Conservation (phyloP, 2,888 invertebrate species). For the Chironomus riparius region DNA sequence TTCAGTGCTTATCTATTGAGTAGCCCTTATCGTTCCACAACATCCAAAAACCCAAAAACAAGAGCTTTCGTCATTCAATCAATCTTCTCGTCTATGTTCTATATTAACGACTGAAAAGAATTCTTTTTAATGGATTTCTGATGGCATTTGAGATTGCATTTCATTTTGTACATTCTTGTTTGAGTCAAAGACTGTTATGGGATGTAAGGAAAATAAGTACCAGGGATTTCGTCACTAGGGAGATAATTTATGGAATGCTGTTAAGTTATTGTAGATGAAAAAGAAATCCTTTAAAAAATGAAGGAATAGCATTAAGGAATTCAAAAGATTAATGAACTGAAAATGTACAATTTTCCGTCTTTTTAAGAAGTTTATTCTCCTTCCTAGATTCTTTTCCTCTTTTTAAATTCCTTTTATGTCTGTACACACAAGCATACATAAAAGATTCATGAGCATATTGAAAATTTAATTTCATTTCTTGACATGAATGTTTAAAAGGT, state of each 20-base stretch:
- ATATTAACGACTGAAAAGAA: neutral
- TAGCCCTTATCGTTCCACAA: neutral
- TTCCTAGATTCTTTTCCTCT: neutral
- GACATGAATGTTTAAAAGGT: neutral
- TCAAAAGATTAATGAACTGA: conserved; percentile 20
- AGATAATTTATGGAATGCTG: neutral
- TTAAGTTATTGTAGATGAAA: neutral
- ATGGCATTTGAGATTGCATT: conserved; percentile 4
- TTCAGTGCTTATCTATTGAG: no score
- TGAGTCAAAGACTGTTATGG: neutral
- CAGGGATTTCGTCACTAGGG: neutral
- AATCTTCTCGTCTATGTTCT: no score
- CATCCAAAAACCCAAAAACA: neutral
- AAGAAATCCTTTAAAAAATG: neutral
- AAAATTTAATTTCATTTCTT: neutral
- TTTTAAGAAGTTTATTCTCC: neutral
- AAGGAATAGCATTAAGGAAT: neutral
- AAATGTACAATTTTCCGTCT: neutral
- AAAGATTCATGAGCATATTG: neutral
- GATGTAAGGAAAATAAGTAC: neutral
- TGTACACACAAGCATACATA: neutral
- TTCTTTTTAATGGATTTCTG: conserved; percentile 9
- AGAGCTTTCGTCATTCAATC: neutral
- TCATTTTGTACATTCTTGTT: neutral
- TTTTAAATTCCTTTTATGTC: neutral